Base-by-base conservation (phyloP, 1,140 invertebrate genomes). In the Aricia agestis region DNA sequence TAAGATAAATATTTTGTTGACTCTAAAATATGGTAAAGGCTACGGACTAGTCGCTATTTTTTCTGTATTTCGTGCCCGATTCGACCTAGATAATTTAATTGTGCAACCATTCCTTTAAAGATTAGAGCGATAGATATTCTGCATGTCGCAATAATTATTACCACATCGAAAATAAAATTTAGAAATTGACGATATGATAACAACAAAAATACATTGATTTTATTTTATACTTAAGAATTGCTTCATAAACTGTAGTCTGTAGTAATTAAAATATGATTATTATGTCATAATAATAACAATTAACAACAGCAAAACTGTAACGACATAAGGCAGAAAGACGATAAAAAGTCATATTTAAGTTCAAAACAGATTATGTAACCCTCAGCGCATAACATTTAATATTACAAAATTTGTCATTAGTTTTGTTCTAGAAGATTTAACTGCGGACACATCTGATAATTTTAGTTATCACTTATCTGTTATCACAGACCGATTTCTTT, bases 81-180 rank as follows among this genome's bases (percentile, higher is more conserved):
- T 15, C n/a, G 58, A 59, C 58, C 58, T 17, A 59, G 58, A 59
- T 59, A 25, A 36, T 59, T 17, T 59, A 59, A 59, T 59, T 59
- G 58, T 59, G 58, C 58, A 59, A 59, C 58, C 15, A 59, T 19
- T 59, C 58, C 58, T 59, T 59, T 59, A 59, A n/a, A 59, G 58
- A 59, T 59, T 17, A 59, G 18, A 59, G 7, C 6, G 58, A 59
- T 17, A 59, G 18, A n/a, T 59, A 59, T 59, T 17, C 2, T 18
- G 15, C 18, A 25, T 17, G 18, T 59, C n/a, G 58, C 18, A n/a
- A n/a, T 7, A 17, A 4, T 59, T 59, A n/a, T 18, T 59, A 13
- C 6, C n/a, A 17, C 18, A 2, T 17, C n/a, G 7, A 59, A 59
- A 17, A 17, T 19, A 59, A 59, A 18, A n/a, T 18, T 59, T 18